Conservation (phyloP, 2,888 invertebrate genomes). For the Drosophila ustulata region DNA sequence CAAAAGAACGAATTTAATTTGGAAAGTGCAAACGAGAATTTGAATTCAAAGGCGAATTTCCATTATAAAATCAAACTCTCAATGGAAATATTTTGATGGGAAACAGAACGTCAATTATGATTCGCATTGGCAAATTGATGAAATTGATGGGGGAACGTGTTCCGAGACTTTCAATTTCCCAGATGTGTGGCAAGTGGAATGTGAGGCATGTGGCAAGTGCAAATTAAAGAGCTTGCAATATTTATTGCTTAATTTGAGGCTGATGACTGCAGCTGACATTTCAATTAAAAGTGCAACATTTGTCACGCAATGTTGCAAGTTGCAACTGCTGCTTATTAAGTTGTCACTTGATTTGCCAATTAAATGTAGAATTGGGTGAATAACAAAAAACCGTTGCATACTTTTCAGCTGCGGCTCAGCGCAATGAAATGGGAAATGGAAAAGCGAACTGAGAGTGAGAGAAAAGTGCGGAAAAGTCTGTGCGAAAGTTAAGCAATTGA, state of each 20-base stretch:
- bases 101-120: neutral
- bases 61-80: neutral
- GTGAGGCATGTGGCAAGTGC: slow-evolving; percentile 18
- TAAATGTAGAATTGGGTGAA: slow-evolving; percentile 20
- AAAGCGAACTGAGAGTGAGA: neutral
- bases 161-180: slow-evolving; percentile 3
- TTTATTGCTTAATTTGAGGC: slow-evolving; percentile 22
- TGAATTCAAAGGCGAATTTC: too few relatives aligned
- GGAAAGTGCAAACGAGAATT: too few relatives aligned
- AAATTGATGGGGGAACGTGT: slow-evolving; percentile 1
- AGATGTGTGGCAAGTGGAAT: neutral
- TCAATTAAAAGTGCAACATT: slow-evolving; percentile 30
- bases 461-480: slow-evolving; percentile 11
- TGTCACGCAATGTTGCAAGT: slow-evolving; percentile 1
- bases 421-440: slow-evolving; percentile 15
- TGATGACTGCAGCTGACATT: slow-evolving; percentile 32
- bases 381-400: slow-evolving; percentile 5
- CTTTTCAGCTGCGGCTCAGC: slow-evolving; percentile 16
- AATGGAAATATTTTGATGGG: neutral
- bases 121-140: slow-evolving; percentile 4
- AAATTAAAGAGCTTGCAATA: slow-evolving; percentile 15
- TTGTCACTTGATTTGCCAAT: slow-evolving; percentile 38
- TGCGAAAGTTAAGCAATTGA: slow-evolving; percentile 40
- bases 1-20: too few relatives aligned
- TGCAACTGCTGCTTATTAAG: slow-evolving; percentile 20